These are phyloP conservation scores for Drosophila ogumai DNA, from an alignment of 1,140 invertebrate species.

Conservation along the genomic window DNA sequence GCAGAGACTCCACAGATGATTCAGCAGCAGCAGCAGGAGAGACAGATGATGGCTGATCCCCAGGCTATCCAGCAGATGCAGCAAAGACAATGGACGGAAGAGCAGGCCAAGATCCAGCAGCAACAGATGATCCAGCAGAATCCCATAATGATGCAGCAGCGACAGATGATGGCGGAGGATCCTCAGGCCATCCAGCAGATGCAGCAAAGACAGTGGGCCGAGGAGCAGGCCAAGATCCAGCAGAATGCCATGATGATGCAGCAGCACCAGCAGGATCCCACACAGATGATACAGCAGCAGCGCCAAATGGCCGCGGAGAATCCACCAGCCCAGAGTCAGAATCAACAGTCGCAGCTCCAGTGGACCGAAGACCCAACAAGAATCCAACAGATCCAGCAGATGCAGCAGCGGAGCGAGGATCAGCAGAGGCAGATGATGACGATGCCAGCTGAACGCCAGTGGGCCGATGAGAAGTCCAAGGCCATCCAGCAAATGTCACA, in stretches of 20 bases:
- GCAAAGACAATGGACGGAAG: constrained; percentile 7
- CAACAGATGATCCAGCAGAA: constrained; percentile 10
- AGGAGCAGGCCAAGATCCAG: constrained; percentile 2
- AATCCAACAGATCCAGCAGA: constrained; percentile 12
- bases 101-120: constrained; percentile 1
- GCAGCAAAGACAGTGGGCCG: constrained; percentile 13
- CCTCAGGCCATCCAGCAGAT: constrained; percentile 20
- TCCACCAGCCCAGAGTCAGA: background rate
- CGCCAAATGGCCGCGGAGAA: background rate
- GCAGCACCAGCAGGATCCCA: constrained; percentile 18
- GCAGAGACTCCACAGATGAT: background rate
- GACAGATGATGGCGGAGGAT: constrained; percentile 29
- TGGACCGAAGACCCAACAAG: constrained; percentile 14
- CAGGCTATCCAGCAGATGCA: constrained; percentile 22
- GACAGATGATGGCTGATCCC: constrained; percentile 25
- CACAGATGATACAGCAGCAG: constrained; percentile 25
- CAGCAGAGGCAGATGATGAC: constrained; percentile 7
- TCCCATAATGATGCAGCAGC: constrained; percentile 22
- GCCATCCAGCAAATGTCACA: constrained; percentile 9
- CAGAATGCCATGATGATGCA: background rate
- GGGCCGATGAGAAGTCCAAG: constrained; percentile 16
- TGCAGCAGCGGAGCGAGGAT: constrained; percentile 5
- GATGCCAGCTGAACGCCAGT: constrained; percentile 13
- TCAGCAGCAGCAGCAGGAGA: constrained; percentile 25
- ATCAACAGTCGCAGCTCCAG: constrained; percentile 17